Evolutionary conservation across 2,797 vertebrate species (phyloP).

Genomic region (Crax fasciolata): DNA sequence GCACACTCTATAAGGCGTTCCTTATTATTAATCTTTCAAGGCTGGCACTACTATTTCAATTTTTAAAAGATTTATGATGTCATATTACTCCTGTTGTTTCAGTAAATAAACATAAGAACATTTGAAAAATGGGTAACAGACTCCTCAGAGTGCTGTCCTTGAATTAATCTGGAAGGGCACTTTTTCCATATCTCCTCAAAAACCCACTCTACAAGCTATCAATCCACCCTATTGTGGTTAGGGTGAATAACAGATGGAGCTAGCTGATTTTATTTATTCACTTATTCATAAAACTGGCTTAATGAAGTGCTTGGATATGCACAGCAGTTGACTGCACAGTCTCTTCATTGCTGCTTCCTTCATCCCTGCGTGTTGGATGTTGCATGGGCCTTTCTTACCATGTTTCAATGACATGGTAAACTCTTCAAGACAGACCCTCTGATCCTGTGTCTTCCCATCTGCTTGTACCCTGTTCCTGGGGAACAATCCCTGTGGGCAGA

Average conservation of each 20-base stretch:
- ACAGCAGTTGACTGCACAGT: fast-evolving
- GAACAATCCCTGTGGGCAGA: background rate
- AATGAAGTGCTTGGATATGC: fast-evolving
- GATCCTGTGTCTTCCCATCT: background rate
- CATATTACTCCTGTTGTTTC: constrained; percentile 65
- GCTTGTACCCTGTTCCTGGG: background rate
- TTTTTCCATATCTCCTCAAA: constrained; percentile 37
- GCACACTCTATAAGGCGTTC: constrained; percentile 53
- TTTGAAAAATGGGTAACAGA: constrained; percentile 67
- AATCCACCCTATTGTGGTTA: background rate
- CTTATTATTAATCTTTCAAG: constrained; percentile 80
- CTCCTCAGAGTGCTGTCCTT: constrained; percentile 58
- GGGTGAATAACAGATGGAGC: background rate
- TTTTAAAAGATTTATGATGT: constrained; percentile 74
- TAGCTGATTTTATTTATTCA: constrained; percentile 39
- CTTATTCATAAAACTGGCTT: background rate
- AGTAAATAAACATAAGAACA: constrained; percentile 64
- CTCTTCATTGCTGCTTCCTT: fast-evolving
- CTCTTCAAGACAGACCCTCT: background rate
- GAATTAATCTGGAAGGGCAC: constrained; percentile 60
- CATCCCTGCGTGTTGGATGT: fast-evolving
- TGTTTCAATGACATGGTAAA: background rate
- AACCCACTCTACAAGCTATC: background rate
- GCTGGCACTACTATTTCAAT: constrained; percentile 73
- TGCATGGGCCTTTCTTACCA: fast-evolving